Evolutionary conservation across 2,113 vertebrate genomes (phyloP).

Genomic region (Misgurnus anguillicaudatus): DNA sequence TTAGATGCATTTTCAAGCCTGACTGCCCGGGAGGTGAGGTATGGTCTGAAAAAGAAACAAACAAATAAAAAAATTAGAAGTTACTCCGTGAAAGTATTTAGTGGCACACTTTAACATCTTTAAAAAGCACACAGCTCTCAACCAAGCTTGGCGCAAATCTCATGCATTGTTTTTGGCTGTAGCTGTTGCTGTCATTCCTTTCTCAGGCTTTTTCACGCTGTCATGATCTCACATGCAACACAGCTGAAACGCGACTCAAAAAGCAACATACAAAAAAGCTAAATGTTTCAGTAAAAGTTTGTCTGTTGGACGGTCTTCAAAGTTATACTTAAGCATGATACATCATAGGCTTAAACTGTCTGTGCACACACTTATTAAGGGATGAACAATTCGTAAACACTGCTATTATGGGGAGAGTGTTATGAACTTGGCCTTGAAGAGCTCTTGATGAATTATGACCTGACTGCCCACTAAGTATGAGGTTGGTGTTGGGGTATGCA

Average conservation of each 20-base stretch:
- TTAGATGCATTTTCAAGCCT: slow-evolving; percentile 49
- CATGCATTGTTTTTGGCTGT: slow-evolving; percentile 15
- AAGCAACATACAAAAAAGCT: background rate
- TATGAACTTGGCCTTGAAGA: slow-evolving; percentile 49
- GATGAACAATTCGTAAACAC: slow-evolving; percentile 58
- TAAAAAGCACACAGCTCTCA: slow-evolving; percentile 40
- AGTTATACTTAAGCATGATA: slow-evolving; percentile 35
- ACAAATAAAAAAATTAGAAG: slow-evolving; percentile 62
- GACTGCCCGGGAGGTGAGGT: slow-evolving; percentile 3
- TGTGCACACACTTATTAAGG: slow-evolving; percentile 31
- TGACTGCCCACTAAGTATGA: slow-evolving; percentile 32
- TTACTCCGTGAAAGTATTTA: slow-evolving; percentile 59
- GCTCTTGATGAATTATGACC: slow-evolving; percentile 41
- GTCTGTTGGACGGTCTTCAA: background rate
- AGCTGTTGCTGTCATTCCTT: slow-evolving; percentile 28
- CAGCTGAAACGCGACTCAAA: background rate
- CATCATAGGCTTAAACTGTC: slow-evolving; percentile 41
- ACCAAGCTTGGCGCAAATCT: slow-evolving; percentile 50
- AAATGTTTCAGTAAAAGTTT: background rate
- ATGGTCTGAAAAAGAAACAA: slow-evolving; percentile 50
- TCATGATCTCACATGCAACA: background rate
- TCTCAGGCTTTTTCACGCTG: slow-evolving; percentile 14
- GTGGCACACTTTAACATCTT: background rate
- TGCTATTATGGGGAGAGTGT: slow-evolving; percentile 51
- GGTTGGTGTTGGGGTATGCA: slow-evolving; percentile 19